Evolutionary conservation across 2,797 vertebrate genomes (phyloP), one percentile per base, ranked within the genome.

Genomic region (Sebastes baramenuke): DNA sequence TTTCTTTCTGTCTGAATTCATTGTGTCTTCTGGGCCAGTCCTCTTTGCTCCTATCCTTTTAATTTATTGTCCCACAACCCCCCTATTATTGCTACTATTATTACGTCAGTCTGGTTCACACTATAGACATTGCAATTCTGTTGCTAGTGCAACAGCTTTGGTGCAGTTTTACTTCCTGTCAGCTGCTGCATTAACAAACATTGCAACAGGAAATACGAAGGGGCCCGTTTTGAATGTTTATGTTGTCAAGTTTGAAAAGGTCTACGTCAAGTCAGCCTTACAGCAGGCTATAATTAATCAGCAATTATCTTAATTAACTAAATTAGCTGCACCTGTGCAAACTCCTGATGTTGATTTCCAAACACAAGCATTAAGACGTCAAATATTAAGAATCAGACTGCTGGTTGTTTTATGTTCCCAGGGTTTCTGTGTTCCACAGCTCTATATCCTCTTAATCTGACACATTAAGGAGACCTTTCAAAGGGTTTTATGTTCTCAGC

Each of bases 241-340:
- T 46, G 42, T 18, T 46, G 42, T 46, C 42, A 46, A 46, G 42
- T 46, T 18, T 46, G 42, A 46, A 46, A 18, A 46, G 42, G 16
- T 46, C 42, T 46, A 3, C 7, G 29, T 76, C 30, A 64, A 75
- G 55, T 70, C 22, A 75, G 14, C 9, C 18, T 54, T n/a, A 18
- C 32, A n/a, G 61, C 11, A 76, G 72, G 56, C 56, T 54, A 22
- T 69, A 52, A 72, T 69, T 62, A 66, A 29, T 77, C 34, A 69
- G 46, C 56, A 20, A 18, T 64, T 36, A 30, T 46, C 56, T 67
- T 58, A 67, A 75, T 74, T 42, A 58, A 79, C 61, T 56, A 52
- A 34, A 85, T 75, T 66, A 66, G 13, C 32, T 36, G 59, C 65
- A 68, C 58, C 32, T 62, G 52, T 76, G 78, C 18, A 74, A 78